phyloP scores from a whole-genome alignment of 2,113 vertebrate genomes.

The Lampris megalopsis region DNA sequence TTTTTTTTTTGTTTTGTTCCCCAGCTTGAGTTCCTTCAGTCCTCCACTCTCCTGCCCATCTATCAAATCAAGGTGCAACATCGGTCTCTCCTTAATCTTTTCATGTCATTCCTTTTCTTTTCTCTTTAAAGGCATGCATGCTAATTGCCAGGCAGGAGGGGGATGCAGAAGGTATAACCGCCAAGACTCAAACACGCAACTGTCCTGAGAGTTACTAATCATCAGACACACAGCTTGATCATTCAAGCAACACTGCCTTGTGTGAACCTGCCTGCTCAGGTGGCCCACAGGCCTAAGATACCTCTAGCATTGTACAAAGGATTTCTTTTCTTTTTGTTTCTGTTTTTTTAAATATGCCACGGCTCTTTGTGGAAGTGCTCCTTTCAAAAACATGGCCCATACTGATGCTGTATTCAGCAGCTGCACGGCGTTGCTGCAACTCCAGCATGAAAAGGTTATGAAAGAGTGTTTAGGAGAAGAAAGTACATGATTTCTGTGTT shows the following conservation, averaged over 20 bases:
- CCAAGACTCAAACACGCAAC: conserved; percentile 57
- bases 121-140: conserved; percentile 77
- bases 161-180: conserved; percentile 63
- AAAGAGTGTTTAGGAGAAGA: conserved; percentile 19
- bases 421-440: not conserved
- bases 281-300: conserved; percentile 54
- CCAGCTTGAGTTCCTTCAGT: conserved; percentile 58
- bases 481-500: not conserved
- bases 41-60: conserved; percentile 63
- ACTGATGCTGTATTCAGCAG: conserved; percentile 3
- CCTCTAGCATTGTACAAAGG: conserved; percentile 52
- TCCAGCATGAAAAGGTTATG: too few species aligned
- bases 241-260: conserved; percentile 65
- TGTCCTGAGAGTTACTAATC: conserved; percentile 48
- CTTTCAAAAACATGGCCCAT: not conserved
- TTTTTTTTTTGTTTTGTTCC: conserved; percentile 5
- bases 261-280: conserved; percentile 80
- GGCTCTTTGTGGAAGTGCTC: conserved; percentile 18
- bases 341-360: conserved; percentile 23
- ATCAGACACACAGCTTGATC: conserved; percentile 67
- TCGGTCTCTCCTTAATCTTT: conserved; percentile 42
- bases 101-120: conserved; percentile 47
- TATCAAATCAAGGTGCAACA: conserved; percentile 74
- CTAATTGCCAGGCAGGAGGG: conserved; percentile 67
- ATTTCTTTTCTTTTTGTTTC: conserved; percentile 28